Evolutionary conservation across 2,888 invertebrate genomes (phyloP).

Genomic region (Boloria selene): DNA sequence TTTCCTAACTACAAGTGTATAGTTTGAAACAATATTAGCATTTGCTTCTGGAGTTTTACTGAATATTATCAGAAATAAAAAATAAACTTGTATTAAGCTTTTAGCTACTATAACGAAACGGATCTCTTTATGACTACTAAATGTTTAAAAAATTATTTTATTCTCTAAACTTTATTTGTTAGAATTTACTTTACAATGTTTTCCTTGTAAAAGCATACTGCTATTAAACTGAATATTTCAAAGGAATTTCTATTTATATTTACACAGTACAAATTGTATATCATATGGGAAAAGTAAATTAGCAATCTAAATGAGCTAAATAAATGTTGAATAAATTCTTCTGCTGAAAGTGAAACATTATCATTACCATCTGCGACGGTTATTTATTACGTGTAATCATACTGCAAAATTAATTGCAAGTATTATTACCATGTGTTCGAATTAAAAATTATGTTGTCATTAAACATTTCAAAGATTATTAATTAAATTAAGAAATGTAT

Average conservation of each 20-base stretch:
- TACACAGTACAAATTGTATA: background rate
- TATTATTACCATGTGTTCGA: conserved; percentile 17
- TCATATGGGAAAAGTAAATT: conserved; percentile 25
- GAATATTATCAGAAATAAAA: background rate
- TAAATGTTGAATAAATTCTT: conserved; percentile 27
- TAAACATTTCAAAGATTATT: background rate
- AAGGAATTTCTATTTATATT: background rate
- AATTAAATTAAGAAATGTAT: background rate
- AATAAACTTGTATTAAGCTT: background rate
- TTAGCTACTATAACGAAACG: too few species aligned
- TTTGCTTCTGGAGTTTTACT: background rate
- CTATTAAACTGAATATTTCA: too few species aligned
- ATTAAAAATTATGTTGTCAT: conserved; percentile 10
- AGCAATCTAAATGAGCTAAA: conserved; percentile 27
- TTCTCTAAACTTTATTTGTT: too few species aligned
- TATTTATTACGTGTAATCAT: conserved; percentile 34
- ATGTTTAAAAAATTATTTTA: too few species aligned
- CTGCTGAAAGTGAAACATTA: conserved; percentile 21
- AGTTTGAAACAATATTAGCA: background rate
- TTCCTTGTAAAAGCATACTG: too few species aligned
- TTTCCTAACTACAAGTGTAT: background rate
- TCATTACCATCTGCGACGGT: conserved; percentile 28
- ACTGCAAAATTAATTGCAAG: conserved; percentile 28
- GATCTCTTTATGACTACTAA: too few species aligned
- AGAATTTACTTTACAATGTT: too few species aligned